Evolutionary conservation across 2,888 invertebrate genomes (phyloP).

Genomic region (Folsomia candida): DNA sequence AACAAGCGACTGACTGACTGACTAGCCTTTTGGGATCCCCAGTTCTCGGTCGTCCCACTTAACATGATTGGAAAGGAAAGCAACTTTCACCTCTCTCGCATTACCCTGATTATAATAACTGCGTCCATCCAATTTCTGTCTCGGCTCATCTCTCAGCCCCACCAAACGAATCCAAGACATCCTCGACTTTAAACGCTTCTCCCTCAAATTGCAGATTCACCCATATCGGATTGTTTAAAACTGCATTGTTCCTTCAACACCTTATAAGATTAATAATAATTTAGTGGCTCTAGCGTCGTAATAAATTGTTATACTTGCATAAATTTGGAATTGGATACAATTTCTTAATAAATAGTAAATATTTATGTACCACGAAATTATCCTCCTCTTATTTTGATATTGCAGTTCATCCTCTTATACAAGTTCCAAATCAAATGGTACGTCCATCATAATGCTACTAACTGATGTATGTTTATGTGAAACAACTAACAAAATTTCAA

Average conservation of each 20-base stretch:
- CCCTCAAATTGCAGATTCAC: too few species aligned
- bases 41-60: constrained; percentile 39
- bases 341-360: not conserved
- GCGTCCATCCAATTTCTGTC: not conserved
- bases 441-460: not conserved
- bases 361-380: too few species aligned
- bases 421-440: constrained; percentile 85
- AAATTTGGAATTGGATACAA: not conserved
- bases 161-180: too few species aligned
- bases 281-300: too few species aligned
- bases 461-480: too few species aligned
- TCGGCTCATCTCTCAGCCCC: not conserved
- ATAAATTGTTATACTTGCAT: too few species aligned
- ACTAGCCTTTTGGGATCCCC: constrained; percentile 23
- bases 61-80: constrained; percentile 50
- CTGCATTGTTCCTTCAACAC: too few species aligned
- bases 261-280: too few species aligned
- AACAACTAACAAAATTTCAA: too few species aligned
- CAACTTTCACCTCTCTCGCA: constrained; percentile 42
- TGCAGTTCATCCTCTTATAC: constrained; percentile 86
- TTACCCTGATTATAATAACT: constrained; percentile 49
- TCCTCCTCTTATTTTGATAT: constrained; percentile 47
- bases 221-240: too few species aligned
- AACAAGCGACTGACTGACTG: not conserved
- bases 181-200: too few species aligned